Conservation (phyloP, 2,797 vertebrate species). For the Pseudotriccus pelzelni region DNA sequence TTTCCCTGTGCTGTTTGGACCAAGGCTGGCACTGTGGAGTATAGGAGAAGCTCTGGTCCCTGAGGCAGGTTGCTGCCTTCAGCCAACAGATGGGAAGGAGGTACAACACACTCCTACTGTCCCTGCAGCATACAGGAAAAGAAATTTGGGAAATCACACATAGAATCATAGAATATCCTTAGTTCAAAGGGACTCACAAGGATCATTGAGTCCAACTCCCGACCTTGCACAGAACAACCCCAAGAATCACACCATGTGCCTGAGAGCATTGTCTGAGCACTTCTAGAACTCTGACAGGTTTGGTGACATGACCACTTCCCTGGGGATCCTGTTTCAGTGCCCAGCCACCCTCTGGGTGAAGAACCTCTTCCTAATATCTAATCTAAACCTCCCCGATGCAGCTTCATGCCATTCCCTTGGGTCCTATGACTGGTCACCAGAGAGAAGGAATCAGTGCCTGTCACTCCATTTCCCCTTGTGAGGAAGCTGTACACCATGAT, state of each 20-base stretch:
- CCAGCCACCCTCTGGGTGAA: neutral
- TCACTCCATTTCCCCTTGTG: fast-evolving
- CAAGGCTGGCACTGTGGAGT: fast-evolving
- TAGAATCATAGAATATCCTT: neutral
- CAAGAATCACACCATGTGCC: neutral
- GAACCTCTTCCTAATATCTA: neutral
- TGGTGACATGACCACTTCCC: neutral
- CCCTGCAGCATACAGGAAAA: neutral
- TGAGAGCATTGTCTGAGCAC: neutral
- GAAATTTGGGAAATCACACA: neutral
- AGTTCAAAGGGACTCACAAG: neutral
- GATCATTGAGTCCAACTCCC: fast-evolving
- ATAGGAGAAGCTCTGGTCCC: neutral
- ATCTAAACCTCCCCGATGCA: neutral
- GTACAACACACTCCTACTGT: neutral
- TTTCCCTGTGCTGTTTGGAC: fast-evolving
- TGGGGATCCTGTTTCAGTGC: neutral
- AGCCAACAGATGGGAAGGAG: neutral
- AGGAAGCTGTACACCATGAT: neutral
- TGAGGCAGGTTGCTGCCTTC: neutral
- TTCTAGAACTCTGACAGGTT: neutral
- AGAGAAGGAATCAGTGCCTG: neutral
- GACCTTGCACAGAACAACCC: no score
- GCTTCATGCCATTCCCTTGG: neutral
- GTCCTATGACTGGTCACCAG: neutral